These are phyloP conservation scores for Craseonycteris thonglongyai DNA, from an alignment of 2,113 vertebrate species.

Conservation along the genomic window DNA sequence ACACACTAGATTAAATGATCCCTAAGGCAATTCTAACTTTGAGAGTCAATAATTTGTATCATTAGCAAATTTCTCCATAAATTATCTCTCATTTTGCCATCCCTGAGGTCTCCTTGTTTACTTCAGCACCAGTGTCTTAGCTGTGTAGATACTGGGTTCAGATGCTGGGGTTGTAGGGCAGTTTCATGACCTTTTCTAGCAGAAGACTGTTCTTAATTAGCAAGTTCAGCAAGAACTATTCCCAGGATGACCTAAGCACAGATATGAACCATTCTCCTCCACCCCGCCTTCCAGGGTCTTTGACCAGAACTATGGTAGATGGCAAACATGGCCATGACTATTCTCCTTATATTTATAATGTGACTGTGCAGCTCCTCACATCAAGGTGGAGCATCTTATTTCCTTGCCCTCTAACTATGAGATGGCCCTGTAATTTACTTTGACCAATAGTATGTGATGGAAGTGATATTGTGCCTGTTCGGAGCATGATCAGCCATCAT, in stretches of 20 bases:
- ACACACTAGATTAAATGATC: background rate
- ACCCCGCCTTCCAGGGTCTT: background rate
- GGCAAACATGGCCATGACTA: background rate
- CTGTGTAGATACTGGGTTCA: background rate
- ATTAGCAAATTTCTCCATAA: background rate
- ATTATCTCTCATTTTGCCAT: background rate
- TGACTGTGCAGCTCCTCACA: background rate
- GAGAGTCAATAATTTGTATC: background rate
- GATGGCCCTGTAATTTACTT: background rate
- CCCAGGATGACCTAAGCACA: background rate
- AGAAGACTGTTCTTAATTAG: background rate
- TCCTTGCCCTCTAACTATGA: background rate
- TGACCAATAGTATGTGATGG: background rate
- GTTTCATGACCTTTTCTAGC: background rate
- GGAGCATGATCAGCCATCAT: background rate
- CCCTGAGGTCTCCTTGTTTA: background rate
- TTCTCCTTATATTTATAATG: background rate
- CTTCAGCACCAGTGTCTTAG: background rate
- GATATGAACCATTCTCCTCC: background rate
- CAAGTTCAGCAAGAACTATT: background rate
- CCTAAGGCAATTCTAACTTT: background rate
- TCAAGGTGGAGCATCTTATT: background rate
- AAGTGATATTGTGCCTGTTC: background rate
- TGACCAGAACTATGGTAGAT: background rate
- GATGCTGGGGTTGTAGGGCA: background rate